phyloP scores from a whole-genome alignment of 2,888 invertebrate species.

The Hoplodrina ambigua region DNA sequence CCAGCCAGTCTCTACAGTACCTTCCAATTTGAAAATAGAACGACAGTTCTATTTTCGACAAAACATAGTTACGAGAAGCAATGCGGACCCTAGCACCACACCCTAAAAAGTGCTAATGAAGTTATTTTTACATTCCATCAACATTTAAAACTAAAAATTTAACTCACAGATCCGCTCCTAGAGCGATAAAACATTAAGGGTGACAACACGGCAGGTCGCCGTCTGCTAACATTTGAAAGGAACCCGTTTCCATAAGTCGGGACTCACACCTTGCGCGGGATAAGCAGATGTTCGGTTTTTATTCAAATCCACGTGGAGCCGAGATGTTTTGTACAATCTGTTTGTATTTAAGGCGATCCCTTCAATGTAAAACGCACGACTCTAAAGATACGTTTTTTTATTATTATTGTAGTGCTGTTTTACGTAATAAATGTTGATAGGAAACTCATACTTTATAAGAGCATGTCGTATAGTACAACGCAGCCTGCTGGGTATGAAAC shows the following conservation, averaged over 20 bases:
- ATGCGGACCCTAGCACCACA: background rate
- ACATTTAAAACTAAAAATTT: conserved; percentile 3
- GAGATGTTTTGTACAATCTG: conserved; percentile 5
- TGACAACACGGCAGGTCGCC: conserved; percentile 28
- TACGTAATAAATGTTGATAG: no score
- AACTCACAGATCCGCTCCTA: background rate
- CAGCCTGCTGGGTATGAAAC: no score
- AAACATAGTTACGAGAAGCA: background rate
- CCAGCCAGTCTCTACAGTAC: no score
- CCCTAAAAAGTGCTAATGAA: background rate
- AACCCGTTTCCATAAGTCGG: conserved; percentile 38
- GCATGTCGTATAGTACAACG: no score
- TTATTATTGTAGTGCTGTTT: no score
- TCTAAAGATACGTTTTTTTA: no score
- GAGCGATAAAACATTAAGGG: conserved; percentile 13
- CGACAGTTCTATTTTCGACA: no score
- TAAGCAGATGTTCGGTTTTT: conserved; percentile 49
- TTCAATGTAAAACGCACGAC: background rate
- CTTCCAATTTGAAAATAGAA: no score
- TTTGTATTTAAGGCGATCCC: background rate
- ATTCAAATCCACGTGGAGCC: conserved; percentile 10
- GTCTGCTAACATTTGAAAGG: conserved; percentile 43
- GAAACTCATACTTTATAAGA: no score
- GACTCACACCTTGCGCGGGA: conserved; percentile 49
- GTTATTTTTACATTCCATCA: background rate